Conservation (phyloP, 2,113 vertebrate genomes). For the Amazona guildingii region DNA sequence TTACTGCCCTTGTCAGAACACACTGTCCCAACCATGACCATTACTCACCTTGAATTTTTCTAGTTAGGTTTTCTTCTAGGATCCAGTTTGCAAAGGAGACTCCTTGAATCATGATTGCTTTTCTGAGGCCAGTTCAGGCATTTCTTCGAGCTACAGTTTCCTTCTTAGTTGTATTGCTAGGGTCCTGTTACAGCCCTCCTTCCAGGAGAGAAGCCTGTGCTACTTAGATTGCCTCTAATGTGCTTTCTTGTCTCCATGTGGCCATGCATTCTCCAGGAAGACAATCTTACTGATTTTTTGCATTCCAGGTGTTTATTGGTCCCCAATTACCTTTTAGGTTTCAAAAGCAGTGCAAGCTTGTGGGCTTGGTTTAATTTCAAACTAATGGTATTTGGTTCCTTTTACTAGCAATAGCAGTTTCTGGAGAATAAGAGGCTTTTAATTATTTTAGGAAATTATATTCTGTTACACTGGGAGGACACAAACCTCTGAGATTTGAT, state of each 20-base stretch:
- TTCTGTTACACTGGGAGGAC: background rate
- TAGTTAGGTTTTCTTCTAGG: background rate
- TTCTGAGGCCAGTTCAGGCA: background rate
- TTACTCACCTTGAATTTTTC: background rate
- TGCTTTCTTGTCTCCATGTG: background rate
- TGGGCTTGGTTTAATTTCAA: background rate
- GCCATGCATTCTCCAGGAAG: background rate
- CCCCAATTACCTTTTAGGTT: background rate
- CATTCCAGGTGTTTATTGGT: background rate
- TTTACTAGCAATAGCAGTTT: background rate
- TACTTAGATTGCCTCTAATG: background rate
- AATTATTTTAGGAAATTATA: background rate
- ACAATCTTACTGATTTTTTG: background rate
- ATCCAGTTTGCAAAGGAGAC: background rate
- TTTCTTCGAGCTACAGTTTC: background rate
- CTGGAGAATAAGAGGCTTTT: background rate
- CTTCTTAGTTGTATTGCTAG: background rate
- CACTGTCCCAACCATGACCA: fast-evolving
- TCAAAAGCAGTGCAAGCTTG: background rate
- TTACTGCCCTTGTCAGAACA: background rate
- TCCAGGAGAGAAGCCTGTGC: background rate
- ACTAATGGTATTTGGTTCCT: background rate
- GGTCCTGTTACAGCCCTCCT: background rate
- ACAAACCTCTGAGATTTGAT: background rate
- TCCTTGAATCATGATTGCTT: background rate